Evolutionary conservation across 2,113 vertebrate genomes (phyloP).

Genomic region (Delphinus delphis): DNA sequence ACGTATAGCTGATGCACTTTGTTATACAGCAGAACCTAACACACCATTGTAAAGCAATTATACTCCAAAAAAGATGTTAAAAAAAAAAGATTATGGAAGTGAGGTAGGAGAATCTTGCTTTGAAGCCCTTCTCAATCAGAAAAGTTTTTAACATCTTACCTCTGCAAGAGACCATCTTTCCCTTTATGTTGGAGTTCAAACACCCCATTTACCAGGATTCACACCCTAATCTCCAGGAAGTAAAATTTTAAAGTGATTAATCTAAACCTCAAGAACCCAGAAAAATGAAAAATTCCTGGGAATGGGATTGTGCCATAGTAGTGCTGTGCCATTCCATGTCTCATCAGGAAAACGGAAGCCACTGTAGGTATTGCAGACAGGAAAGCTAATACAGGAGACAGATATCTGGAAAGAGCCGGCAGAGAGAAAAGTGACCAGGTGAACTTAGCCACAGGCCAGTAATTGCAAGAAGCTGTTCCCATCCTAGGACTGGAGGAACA

Average conservation of each 20-base stretch:
- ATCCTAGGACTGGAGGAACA: background rate
- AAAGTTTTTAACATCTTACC: background rate
- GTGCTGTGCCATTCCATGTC: background rate
- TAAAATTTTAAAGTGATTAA: background rate
- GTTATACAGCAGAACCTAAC: too few species aligned
- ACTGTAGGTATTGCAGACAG: background rate
- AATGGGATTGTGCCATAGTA: background rate
- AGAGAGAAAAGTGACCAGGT: background rate
- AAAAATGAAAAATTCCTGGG: background rate
- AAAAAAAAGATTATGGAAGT: background rate
- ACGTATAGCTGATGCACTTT: too few species aligned
- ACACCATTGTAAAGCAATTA: too few species aligned
- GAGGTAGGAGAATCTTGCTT: background rate
- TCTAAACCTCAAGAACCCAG: background rate
- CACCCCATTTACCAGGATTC: background rate
- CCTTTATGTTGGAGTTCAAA: conserved; percentile 20
- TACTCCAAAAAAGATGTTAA: too few species aligned
- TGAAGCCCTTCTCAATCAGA: background rate
- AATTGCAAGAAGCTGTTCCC: background rate
- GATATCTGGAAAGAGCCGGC: background rate
- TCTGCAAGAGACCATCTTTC: background rate
- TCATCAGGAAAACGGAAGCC: background rate
- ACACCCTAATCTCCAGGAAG: background rate
- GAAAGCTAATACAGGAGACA: background rate
- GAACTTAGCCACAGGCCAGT: background rate